Evolutionary conservation across 2,113 vertebrate species (phyloP).

Genomic region (Sporophila hypoxantha): DNA sequence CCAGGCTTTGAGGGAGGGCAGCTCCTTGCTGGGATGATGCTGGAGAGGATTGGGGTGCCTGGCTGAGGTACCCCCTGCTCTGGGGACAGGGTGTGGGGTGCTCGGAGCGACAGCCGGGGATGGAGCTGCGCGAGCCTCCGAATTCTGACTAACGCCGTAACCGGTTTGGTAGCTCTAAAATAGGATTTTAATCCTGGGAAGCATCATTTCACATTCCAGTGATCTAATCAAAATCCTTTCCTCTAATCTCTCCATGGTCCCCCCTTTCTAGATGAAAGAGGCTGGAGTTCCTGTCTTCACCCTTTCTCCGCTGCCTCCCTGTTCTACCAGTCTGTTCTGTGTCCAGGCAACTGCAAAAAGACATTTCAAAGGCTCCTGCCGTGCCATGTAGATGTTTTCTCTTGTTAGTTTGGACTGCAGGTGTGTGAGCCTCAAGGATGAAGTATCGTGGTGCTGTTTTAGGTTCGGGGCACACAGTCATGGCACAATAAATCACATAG

Average conservation of each 20-base stretch:
- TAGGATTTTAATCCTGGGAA: constrained; percentile 60
- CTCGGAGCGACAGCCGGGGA: not conserved
- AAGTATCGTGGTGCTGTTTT: constrained; percentile 64
- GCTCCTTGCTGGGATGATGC: not conserved
- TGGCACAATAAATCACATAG: constrained; percentile 64
- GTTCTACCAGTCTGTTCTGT: constrained; percentile 57
- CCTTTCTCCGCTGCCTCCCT: constrained; percentile 48
- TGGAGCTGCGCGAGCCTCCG: not conserved
- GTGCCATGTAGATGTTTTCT: constrained; percentile 50
- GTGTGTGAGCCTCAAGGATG: constrained; percentile 55
- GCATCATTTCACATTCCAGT: constrained; percentile 59
- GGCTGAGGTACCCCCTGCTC: not conserved
- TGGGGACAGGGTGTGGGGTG: not conserved
- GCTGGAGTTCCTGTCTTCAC: constrained; percentile 54
- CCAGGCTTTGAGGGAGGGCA: not conserved
- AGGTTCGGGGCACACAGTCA: constrained; percentile 65
- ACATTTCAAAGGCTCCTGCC: constrained; percentile 57
- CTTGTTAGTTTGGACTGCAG: constrained; percentile 62
- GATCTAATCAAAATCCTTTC: constrained; percentile 60
- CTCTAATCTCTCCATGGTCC: constrained; percentile 60
- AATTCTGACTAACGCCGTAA: constrained; percentile 22
- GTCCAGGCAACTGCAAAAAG: constrained; percentile 62
- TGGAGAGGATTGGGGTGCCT: not conserved
- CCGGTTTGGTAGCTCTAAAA: constrained; percentile 57
- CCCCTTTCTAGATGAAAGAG: constrained; percentile 60